Base-by-base conservation (phyloP, 1,140 invertebrate genomes). In the Leptopilina clavipes region DNA sequence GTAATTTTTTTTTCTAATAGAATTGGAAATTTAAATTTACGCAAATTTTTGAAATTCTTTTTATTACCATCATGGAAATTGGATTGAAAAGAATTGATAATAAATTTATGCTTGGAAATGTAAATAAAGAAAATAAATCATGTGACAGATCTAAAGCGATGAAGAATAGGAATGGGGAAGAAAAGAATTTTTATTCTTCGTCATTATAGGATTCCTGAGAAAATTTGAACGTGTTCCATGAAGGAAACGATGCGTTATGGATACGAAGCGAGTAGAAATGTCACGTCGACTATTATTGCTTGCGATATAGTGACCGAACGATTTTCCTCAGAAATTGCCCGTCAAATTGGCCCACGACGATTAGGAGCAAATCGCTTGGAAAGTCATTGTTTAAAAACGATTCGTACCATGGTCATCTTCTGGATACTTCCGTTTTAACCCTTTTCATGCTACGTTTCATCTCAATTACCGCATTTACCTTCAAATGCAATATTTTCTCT, bases 311-410 rank as follows among this genome's bases (percentile, higher is more conserved):
- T 87, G 83, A 85, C 86, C 87, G 86, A 86, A 81, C 87, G 84
- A 89, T 90, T 89, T 89, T 89, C 87, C 81, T 79, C 86, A 88
- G 86, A 90, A 90, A 90, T 90, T 89, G 82, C 86, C 83, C 86
- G 86, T 77, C 78, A 87, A 88, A 90, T 88, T 87, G 87, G 87
- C 78, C 79, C 79, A 1, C 78, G 77, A 79, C 86, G 81, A 86
- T 87, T 88, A 83, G 76, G 79, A 76, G 77, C 83, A 89, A 90
- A 90, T 90, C 86, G 87, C 76, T 89, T 71, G 89, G 89, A 90
- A 90, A 48, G 78, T 78, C 81, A 90, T 90, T 90, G 89, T 90
- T 89, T 90, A 89, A 84, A 76, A 76, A 85, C 84, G 78, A 85
- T 78, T 70, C 73, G 81, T 77, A 76, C 77, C 77, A 75, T 87